Conservation (phyloP, 2,888 invertebrate species). For the Acanthopleura granulata region DNA sequence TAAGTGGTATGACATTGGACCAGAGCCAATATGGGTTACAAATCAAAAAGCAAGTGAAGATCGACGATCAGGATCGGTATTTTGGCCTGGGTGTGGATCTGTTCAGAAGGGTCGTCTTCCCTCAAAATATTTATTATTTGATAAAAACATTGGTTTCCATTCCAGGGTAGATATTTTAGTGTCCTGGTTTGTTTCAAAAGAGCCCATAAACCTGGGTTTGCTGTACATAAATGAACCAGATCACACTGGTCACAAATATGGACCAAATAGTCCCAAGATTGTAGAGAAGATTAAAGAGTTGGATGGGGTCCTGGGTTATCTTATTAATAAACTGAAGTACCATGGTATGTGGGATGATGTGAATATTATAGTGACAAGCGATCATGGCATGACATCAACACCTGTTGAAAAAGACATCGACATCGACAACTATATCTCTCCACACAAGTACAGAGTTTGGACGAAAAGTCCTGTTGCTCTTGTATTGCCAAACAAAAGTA, state of each 20-base stretch:
- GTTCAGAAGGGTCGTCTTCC: conserved; percentile 53
- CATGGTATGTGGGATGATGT: conserved; percentile 73
- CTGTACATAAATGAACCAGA: conserved; percentile 82
- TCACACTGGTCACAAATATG: conserved; percentile 75
- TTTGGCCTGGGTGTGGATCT: conserved; percentile 79
- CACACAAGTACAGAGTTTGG: conserved; percentile 59
- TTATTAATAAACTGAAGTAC: conserved; percentile 72
- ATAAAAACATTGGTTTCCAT: conserved; percentile 50
- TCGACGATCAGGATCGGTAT: conserved; percentile 77
- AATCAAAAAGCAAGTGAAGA: conserved; percentile 72
- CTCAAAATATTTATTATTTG: conserved; percentile 37
- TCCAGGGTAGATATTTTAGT: conserved; percentile 53
- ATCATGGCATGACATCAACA: conserved; percentile 80
- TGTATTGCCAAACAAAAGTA: conserved; percentile 73
- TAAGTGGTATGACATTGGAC: conserved; percentile 71
- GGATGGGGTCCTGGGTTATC: conserved; percentile 70
- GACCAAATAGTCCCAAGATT: conserved; percentile 65
- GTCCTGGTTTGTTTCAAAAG: conserved; percentile 62
- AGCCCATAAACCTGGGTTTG: conserved; percentile 79
- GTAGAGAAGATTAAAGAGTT: conserved; percentile 73
- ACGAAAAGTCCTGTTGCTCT: conserved; percentile 75
- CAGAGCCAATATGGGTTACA: conserved; percentile 67
- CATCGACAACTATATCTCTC: conserved; percentile 46
- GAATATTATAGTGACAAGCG: conserved; percentile 80
- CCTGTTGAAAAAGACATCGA: conserved; percentile 45